Percentiles rank a stretch among this genome's conserved stretches.
Evolutionary conservation across 37 sponge, comb jelly and placozoan genomes (phyloP).

Genomic region (Trichoplax adhaerens): DNA sequence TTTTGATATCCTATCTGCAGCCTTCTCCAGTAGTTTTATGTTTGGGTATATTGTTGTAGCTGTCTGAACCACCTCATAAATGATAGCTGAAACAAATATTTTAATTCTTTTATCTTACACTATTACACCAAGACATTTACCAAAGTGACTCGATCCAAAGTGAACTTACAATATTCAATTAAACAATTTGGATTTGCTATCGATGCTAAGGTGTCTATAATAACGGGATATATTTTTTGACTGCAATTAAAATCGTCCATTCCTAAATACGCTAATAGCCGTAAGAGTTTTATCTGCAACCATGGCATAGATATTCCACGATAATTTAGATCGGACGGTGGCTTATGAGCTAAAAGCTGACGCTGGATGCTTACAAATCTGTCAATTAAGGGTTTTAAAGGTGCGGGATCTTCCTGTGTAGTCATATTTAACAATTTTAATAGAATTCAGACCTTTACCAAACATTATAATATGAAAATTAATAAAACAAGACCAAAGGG

Average conservation of each 20-base stretch:
- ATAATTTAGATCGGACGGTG: slow-evolving; percentile 22
- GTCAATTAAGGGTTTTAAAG: slow-evolving; percentile 36
- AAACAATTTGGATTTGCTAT: too few species aligned
- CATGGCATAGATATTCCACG: slow-evolving; percentile 84
- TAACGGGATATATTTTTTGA: not conserved
- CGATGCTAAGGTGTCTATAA: not conserved
- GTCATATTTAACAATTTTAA: too few species aligned
- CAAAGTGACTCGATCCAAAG: too few species aligned
- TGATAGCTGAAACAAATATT: slow-evolving; percentile 33
- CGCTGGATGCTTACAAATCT: slow-evolving; percentile 45
- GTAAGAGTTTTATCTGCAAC: slow-evolving; percentile 62
- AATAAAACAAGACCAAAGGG: not conserved
- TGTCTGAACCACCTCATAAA: slow-evolving; percentile 69
- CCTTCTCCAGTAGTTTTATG: slow-evolving; percentile 35
- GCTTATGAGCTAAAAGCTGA: slow-evolving; percentile 16
- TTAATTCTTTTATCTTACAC: too few species aligned
- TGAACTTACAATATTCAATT: too few species aligned
- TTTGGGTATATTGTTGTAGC: slow-evolving; percentile 57
- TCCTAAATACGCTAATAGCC: slow-evolving; percentile 61
- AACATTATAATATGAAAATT: not conserved
- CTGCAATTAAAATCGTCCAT: slow-evolving; percentile 52
- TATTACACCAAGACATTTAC: too few species aligned
- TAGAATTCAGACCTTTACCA: not conserved
- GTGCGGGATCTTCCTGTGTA: slow-evolving; percentile 38
- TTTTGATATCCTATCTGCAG: slow-evolving; percentile 33